Percentiles rank a stretch among this genome's conserved stretches.
phyloP scores from a whole-genome alignment of 2,113 vertebrate genomes.

The Tragelaphus buxtoni region DNA sequence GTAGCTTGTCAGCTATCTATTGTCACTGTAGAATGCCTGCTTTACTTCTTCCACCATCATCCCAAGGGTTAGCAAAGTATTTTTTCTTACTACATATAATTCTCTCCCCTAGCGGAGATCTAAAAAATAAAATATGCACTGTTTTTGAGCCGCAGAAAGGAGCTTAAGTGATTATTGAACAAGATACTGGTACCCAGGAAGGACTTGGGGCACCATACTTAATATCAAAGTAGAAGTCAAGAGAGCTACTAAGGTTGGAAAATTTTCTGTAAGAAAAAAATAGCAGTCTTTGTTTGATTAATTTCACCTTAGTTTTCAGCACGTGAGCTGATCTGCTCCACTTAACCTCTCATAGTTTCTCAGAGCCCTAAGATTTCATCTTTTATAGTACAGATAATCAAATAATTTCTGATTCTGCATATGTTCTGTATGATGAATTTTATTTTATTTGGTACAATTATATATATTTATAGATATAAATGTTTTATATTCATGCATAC shows the following conservation, averaged over 20 bases:
- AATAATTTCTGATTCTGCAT: conserved; percentile 28
- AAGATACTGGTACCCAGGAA: neutral
- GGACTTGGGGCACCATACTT: neutral
- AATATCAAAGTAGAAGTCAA: neutral
- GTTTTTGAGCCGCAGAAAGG: neutral
- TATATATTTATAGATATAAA: neutral
- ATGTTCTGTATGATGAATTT: neutral
- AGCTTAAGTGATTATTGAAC: neutral
- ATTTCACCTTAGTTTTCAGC: neutral
- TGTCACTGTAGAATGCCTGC: neutral
- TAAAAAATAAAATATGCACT: neutral
- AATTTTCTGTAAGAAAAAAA: conserved; percentile 14
- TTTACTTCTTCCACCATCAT: neutral
- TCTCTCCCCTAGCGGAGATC: neutral
- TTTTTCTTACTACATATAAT: neutral
- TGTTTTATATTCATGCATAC: neutral
- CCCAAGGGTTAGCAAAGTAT: neutral
- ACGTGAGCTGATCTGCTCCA: neutral
- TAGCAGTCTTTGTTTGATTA: neutral
- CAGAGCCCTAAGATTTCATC: neutral
- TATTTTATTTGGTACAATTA: neutral
- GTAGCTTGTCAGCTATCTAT: neutral
- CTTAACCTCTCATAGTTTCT: neutral
- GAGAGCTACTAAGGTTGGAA: neutral
- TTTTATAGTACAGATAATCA: neutral